Conservation (phyloP, 2,888 invertebrate genomes). For the Drosophila merina region DNA sequence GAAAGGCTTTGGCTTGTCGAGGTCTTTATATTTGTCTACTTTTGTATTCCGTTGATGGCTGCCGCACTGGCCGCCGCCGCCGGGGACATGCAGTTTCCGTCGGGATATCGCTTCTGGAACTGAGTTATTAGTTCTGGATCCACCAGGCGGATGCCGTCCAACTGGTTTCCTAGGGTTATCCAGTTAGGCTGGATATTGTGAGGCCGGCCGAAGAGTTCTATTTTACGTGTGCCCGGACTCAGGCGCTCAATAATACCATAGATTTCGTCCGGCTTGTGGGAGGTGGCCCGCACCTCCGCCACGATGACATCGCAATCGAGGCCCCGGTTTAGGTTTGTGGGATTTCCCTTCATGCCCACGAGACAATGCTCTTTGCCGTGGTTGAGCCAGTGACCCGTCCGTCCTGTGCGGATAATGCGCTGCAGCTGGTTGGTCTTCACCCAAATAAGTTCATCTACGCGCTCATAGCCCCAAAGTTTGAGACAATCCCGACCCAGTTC, state of each 20-base stretch:
- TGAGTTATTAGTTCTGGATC: conserved; percentile 95
- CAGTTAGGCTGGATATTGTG: conserved; percentile 99
- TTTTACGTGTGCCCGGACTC: conserved; percentile 98
- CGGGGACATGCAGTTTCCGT: conserved; percentile 87
- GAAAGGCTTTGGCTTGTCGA: conserved; percentile 15
- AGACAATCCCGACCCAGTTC: conserved; percentile 98
- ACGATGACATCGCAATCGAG: conserved; percentile 99
- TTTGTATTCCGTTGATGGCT: conserved; percentile 57
- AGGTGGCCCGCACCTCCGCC: conserved; percentile 98
- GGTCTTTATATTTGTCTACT: conserved; percentile 30
- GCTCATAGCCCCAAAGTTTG: conserved; percentile 97
- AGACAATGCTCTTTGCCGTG: conserved; percentile 99
- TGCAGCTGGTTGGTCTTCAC: conserved; percentile 99
- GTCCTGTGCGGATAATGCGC: conserved; percentile 97
- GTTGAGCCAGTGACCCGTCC: conserved; percentile 99
- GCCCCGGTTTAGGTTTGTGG: conserved; percentile 94
- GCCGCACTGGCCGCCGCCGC: conserved; percentile 64
- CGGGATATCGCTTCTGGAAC: conserved; percentile 96
- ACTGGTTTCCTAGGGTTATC: conserved; percentile 98
- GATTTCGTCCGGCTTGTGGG: conserved; percentile 99
- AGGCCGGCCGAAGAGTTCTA: conserved; percentile 97
- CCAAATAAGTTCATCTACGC: conserved; percentile 99
- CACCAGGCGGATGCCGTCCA: conserved; percentile 96
- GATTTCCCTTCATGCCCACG: conserved; percentile 97
- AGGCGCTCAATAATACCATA: conserved; percentile 98